Conservation (phyloP, 1,140 invertebrate species). For the Philotrypesis tridentata region DNA sequence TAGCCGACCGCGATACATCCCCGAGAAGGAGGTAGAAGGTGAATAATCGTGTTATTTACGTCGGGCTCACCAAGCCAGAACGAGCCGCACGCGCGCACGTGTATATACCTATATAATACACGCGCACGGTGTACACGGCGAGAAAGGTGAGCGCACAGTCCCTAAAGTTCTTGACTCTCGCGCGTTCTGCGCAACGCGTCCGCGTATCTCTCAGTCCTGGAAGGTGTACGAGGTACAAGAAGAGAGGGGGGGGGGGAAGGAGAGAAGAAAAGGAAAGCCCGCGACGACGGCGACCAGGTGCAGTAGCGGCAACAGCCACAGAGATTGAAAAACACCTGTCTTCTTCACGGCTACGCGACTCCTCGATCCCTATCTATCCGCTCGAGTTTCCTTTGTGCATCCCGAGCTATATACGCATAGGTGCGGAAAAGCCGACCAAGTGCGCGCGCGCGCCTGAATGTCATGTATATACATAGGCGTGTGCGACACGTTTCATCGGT, state of each 20-base stretch:
- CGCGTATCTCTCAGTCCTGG: too few relatives aligned
- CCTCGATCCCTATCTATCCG: background rate
- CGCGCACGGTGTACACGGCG: background rate
- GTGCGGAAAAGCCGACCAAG: conserved; percentile 16
- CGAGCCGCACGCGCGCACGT: background rate
- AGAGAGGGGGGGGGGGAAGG: too few relatives aligned
- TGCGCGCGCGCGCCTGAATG: conserved; percentile 2
- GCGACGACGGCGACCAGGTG: conserved; percentile 5
- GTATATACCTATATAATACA: background rate
- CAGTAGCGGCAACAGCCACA: too few relatives aligned
- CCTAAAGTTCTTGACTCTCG: background rate
- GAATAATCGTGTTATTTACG: background rate
- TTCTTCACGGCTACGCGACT: background rate
- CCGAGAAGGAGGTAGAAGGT: too few relatives aligned
- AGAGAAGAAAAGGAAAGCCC: background rate
- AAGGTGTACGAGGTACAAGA: too few relatives aligned
- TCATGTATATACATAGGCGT: too few relatives aligned
- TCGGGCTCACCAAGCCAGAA: background rate
- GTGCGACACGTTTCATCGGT: too few relatives aligned
- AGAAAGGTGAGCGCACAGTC: background rate
- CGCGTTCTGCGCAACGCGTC: background rate
- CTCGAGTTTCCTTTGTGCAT: conserved; percentile 1
- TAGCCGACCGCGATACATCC: too few relatives aligned
- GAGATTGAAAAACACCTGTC: conserved; percentile 20
- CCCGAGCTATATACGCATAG: too few relatives aligned